Evolutionary conservation across 1,140 invertebrate genomes (phyloP).

Genomic region (Drosophila ercepeae): DNA sequence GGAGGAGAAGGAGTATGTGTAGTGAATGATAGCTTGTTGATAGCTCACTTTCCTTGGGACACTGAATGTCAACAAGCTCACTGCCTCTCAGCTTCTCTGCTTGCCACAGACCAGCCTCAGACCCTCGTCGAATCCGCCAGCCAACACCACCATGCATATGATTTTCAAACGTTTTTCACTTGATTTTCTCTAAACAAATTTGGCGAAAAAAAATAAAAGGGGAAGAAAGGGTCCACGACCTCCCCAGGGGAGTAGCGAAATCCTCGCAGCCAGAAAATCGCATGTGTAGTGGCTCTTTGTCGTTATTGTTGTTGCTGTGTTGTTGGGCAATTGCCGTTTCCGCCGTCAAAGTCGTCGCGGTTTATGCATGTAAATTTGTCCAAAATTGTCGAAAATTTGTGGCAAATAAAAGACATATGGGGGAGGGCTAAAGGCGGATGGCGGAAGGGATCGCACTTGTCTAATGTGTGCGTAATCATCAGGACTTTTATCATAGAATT

Average conservation of each 20-base stretch:
- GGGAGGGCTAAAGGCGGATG: neutral
- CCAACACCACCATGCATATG: conserved; percentile 54
- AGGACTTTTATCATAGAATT: conserved; percentile 67
- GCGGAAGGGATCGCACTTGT: conserved; percentile 54
- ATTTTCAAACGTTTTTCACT: conserved; percentile 71
- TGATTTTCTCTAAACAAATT: conserved; percentile 73
- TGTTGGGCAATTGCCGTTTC: conserved; percentile 68
- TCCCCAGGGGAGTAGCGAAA: conserved; percentile 38
- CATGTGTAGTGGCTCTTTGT: conserved; percentile 61
- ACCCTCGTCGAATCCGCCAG: conserved; percentile 1
- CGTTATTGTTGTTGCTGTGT: conserved; percentile 50
- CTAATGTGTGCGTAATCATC: conserved; percentile 72
- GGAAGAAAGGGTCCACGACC: conserved; percentile 60
- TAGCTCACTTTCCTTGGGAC: conserved; percentile 67
- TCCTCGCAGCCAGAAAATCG: conserved; percentile 55
- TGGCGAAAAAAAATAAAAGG: conserved; percentile 47
- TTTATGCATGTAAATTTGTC: conserved; percentile 81
- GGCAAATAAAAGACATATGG: conserved; percentile 68
- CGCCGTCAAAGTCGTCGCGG: conserved; percentile 56
- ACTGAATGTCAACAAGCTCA: conserved; percentile 69
- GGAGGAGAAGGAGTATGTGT: conserved; percentile 62
- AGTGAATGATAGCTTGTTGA: conserved; percentile 81
- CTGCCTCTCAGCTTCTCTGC: neutral
- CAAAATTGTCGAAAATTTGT: conserved; percentile 81
- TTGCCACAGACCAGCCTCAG: neutral